Evolutionary conservation across 1,140 invertebrate genomes (phyloP).

Genomic region (Plodia interpunctella): DNA sequence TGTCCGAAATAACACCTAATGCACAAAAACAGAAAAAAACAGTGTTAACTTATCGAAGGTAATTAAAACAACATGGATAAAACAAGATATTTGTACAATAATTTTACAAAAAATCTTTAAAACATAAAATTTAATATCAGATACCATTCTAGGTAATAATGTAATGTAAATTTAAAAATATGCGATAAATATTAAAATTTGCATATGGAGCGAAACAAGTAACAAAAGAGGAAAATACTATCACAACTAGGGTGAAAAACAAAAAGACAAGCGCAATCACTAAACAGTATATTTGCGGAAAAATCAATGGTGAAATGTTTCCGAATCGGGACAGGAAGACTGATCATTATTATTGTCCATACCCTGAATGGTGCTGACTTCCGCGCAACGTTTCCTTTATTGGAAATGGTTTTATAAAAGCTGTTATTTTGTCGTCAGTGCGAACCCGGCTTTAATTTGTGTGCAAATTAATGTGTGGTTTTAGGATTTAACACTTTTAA

Average conservation of each 20-base stretch:
- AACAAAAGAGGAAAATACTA: conserved; percentile 21
- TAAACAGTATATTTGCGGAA: conserved; percentile 65
- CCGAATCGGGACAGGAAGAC: conserved; percentile 58
- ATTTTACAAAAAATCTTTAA: too few species aligned
- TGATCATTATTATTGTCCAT: conserved; percentile 64
- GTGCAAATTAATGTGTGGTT: conserved; percentile 26
- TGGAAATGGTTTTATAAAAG: conserved; percentile 58
- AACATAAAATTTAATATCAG: too few species aligned
- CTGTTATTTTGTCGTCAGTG: conserved; percentile 52
- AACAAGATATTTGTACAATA: too few species aligned
- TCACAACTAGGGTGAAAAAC: conserved; percentile 20
- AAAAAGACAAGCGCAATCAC: conserved; percentile 33
- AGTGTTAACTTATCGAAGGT: too few species aligned
- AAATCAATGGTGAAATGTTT: conserved; percentile 70
- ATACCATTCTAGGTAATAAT: too few species aligned
- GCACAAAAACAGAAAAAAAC: too few species aligned
- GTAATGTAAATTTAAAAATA: too few species aligned
- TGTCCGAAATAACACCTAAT: too few species aligned
- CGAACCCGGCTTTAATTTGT: conserved; percentile 33
- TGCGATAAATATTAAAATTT: not conserved
- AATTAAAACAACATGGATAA: too few species aligned
- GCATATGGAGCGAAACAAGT: conserved; percentile 3
- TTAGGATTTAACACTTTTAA: not conserved
- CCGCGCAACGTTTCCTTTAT: conserved; percentile 45
- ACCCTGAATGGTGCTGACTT: conserved; percentile 42